Evolutionary conservation across 2,113 vertebrate genomes (phyloP), one percentile per base, ranked within the genome.

Genomic region (Loxodonta africana): DNA sequence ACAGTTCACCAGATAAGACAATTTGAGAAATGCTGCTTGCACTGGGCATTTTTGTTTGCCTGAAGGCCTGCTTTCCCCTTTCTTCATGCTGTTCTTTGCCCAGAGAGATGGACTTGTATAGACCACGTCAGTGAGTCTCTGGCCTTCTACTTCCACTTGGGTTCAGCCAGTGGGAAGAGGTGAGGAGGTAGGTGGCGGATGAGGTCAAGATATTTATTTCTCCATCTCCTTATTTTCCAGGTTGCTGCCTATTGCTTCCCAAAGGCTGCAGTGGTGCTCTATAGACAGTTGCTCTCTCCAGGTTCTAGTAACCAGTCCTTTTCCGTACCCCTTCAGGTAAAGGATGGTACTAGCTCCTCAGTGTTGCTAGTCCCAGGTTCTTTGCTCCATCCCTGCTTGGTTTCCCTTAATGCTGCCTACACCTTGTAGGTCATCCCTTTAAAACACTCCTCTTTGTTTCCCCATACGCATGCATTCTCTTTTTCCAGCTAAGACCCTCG

Each of bases 41-140:
- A 4, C 37, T 20, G 25, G 65, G 9, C 51, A 33, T 25, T 48
- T 60, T 78, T 3, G 0, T 53, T 23, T 62, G 48, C 12, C 83
- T 7, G 0, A 1, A 26, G 20, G 12, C 44, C 26, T 28, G 0
- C 69, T 18, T 30, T 65, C 18, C 7, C 80, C 8, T 28, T 41
- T 10, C 11, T 23, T 77, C 41, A 4, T 8, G 4, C 74, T 25
- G 14, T 21, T 28, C 65, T 46, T 37, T 25, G 37, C 73, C 41
- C 37, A 15, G 37, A 30, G 46, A 44, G 8, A 9, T 57, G 6
- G 53, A 63, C 30, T 41, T 8, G 6, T 25, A 17, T 5, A 9
- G 53, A 57, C 0, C 1, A 20, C 23, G 15, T 18, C 91, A 8
- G 5, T 23, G 88, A 51, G 18, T 44, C 53, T 78, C 65, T 62